phyloP scores from a whole-genome alignment of 2,797 vertebrate genomes.

The Megaceryle alcyon region DNA sequence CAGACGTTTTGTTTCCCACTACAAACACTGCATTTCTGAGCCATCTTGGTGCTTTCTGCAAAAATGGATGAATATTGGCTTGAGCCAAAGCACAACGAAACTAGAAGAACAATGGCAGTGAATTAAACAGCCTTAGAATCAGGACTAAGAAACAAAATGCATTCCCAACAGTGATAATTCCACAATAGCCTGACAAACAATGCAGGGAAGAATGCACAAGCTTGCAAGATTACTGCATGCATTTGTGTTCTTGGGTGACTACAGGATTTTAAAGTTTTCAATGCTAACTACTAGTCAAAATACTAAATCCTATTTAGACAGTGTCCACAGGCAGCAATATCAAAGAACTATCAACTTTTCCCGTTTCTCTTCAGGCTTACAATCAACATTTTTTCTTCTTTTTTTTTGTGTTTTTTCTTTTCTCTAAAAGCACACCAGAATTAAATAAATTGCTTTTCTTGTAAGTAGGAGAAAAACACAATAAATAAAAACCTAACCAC shows the following conservation, averaged over 20 bases:
- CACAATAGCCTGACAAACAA: not conserved
- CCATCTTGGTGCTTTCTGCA: slow-evolving; percentile 1
- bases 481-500: not conserved
- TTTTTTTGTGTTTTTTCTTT: too few species aligned
- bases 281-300: not conserved
- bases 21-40: not conserved
- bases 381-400: not conserved
- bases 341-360: rapidly evolving
- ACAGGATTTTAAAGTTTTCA: not conserved
- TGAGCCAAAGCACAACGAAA: not conserved
- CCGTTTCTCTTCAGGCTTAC: not conserved
- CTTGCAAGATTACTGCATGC: not conserved
- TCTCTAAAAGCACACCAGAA: not conserved
- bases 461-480: not conserved
- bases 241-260: not conserved
- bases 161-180: not conserved
- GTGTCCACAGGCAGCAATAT: not conserved
- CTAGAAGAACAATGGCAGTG: not conserved
- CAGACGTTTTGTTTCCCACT: not conserved
- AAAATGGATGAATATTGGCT: not conserved
- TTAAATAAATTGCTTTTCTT: not conserved
- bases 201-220: not conserved
- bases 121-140: not conserved
- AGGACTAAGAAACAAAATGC: not conserved
- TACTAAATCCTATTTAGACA: not conserved